Conservation (phyloP, 1,140 invertebrate species). For the honey bee (Apis mellifera) region DNA sequence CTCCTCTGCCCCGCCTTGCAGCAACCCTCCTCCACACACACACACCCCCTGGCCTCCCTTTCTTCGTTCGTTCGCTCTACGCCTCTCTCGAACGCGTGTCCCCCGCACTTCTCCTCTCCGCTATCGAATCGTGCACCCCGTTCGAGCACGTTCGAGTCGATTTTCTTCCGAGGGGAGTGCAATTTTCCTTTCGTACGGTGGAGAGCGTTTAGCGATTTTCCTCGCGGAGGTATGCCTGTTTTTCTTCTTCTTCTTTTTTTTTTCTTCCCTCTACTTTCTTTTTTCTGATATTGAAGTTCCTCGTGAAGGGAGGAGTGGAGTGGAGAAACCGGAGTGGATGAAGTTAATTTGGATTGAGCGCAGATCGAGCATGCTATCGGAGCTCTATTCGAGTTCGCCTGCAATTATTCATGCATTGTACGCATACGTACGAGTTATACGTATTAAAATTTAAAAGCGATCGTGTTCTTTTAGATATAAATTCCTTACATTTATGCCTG, state of each 20-base stretch:
- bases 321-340: no score
- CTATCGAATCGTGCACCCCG: neutral
- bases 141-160: neutral
- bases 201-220: neutral
- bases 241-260: no score
- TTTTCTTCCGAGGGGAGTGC: neutral
- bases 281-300: neutral
- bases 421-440: no score
- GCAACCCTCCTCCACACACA: slow-evolving; percentile 11
- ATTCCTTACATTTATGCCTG: no score
- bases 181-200: neutral
- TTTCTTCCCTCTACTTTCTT: no score
- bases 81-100: neutral
- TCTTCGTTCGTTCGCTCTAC: neutral
- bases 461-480: no score
- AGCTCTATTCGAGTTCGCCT: no score
- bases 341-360: no score
- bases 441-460: no score
- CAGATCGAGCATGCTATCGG: no score
- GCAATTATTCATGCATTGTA: no score
- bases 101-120: neutral
- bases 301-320: no score
- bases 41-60: neutral
- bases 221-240: neutral
- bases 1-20: neutral